Conservation (phyloP, 1,140 invertebrate genomes). For the Procambarus virginalis region DNA sequence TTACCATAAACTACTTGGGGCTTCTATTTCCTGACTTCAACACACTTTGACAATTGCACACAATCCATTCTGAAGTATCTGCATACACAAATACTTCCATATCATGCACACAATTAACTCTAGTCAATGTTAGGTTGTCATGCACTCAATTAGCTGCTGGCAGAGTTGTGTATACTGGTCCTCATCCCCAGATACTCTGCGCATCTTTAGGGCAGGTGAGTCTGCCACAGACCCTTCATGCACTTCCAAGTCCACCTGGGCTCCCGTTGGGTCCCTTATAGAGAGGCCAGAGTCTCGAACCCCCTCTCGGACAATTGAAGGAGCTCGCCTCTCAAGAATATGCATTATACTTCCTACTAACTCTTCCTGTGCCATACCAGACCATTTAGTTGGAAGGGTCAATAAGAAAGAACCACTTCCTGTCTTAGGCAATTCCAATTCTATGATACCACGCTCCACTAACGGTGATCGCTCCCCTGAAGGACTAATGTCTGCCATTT, state of each 20-base stretch:
- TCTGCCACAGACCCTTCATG: constrained; percentile 78
- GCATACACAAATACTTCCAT: constrained; percentile 35
- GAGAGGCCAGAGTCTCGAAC: constrained; percentile 74
- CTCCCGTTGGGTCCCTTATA: constrained; percentile 87
- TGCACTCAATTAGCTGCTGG: constrained; percentile 90
- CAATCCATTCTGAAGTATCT: constrained; percentile 7
- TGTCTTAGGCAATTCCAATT: constrained; percentile 72
- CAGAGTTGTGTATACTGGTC: constrained; percentile 92
- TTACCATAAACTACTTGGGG: constrained; percentile 24
- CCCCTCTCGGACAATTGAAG: constrained; percentile 75
- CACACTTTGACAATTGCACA: constrained; percentile 25
- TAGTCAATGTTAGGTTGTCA: constrained; percentile 74
- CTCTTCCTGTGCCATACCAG: constrained; percentile 83
- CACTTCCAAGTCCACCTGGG: constrained; percentile 90
- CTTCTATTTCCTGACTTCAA: constrained; percentile 37
- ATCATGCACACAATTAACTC: constrained; percentile 27
- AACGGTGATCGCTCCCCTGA: constrained; percentile 51
- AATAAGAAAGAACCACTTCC: constrained; percentile 79
- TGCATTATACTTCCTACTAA: constrained; percentile 88
- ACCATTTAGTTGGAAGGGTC: constrained; percentile 85
- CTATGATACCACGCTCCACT: constrained; percentile 50
- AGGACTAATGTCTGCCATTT: constrained; percentile 58
- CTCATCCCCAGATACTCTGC: constrained; percentile 93
- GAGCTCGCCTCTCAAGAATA: constrained; percentile 85
- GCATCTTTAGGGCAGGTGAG: constrained; percentile 88